These are phyloP conservation scores for Leptothorax acervorum DNA, from an alignment of 2,888 invertebrate species.

Conservation along the genomic window DNA sequence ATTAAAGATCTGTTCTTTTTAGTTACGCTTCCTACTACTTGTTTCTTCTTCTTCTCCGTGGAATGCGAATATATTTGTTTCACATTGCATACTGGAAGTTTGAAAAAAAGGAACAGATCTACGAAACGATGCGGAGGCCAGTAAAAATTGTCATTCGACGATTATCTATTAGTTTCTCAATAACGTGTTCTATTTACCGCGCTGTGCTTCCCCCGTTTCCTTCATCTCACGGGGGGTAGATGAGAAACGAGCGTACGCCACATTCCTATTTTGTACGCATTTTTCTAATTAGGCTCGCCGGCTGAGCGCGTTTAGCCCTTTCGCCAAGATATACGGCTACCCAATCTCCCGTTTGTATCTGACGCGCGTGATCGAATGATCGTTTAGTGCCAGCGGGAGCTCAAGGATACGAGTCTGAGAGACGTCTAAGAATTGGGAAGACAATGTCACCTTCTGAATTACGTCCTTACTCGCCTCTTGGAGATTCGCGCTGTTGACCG, in stretches of 20 bases:
- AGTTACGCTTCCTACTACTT: background rate
- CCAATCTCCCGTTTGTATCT: constrained; percentile 14
- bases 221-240: constrained; percentile 37
- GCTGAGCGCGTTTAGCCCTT: constrained; percentile 47
- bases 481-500: background rate
- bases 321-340: constrained; percentile 11
- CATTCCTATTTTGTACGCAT: constrained; percentile 79
- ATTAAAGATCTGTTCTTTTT: constrained; percentile 10
- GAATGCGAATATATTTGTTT: constrained; percentile 10
- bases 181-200: background rate
- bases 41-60: background rate
- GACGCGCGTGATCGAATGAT: background rate
- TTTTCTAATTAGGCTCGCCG: constrained; percentile 72
- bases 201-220: constrained; percentile 9
- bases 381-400: background rate
- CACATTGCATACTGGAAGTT: background rate
- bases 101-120: constrained; percentile 1
- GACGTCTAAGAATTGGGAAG: background rate
- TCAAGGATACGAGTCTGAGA: background rate
- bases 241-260: constrained; percentile 53
- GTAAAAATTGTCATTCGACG: constrained; percentile 29
- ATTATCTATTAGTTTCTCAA: constrained; percentile 21
- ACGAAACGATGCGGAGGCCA: constrained; percentile 18
- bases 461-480: background rate
- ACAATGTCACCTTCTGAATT: background rate